Evolutionary conservation across 2,888 invertebrate species (phyloP).

Genomic region (Eurytoma adleriae): DNA sequence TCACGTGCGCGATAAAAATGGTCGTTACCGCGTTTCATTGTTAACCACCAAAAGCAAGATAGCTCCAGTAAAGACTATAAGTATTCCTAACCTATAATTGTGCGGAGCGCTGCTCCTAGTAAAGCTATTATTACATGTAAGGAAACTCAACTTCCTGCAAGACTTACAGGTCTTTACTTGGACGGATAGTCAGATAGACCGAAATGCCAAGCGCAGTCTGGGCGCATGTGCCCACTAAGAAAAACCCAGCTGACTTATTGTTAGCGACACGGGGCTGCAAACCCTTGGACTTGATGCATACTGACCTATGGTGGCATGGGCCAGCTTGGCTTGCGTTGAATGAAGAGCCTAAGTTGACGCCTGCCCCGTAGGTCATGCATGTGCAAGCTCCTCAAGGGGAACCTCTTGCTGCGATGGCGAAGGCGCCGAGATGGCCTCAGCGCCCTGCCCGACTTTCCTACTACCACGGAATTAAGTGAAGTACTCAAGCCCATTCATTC

Average conservation of each 20-base stretch:
- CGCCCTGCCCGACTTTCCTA: neutral
- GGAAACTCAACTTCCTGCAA: neutral
- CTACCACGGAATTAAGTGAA: neutral
- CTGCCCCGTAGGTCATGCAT: neutral
- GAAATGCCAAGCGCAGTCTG: neutral
- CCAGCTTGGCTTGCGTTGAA: constrained; percentile 30
- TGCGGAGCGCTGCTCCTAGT: neutral
- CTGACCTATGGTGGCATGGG: constrained; percentile 47
- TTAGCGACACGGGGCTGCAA: neutral
- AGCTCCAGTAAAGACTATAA: neutral
- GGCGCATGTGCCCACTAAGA: neutral
- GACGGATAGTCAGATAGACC: constrained; percentile 10
- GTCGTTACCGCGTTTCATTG: neutral
- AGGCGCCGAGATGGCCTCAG: neutral
- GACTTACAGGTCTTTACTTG: neutral
- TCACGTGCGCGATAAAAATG: neutral
- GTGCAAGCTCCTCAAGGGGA: neutral
- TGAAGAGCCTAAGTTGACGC: constrained; percentile 7
- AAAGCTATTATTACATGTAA: neutral
- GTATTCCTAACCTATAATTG: neutral
- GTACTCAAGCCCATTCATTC: neutral
- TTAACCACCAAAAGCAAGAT: neutral
- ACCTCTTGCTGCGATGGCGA: neutral
- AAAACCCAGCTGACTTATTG: constrained; percentile 22
- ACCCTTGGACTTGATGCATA: constrained; percentile 10